Evolutionary conservation across 2,888 invertebrate species (phyloP).

Genomic region (Chymomyza procnemis): DNA sequence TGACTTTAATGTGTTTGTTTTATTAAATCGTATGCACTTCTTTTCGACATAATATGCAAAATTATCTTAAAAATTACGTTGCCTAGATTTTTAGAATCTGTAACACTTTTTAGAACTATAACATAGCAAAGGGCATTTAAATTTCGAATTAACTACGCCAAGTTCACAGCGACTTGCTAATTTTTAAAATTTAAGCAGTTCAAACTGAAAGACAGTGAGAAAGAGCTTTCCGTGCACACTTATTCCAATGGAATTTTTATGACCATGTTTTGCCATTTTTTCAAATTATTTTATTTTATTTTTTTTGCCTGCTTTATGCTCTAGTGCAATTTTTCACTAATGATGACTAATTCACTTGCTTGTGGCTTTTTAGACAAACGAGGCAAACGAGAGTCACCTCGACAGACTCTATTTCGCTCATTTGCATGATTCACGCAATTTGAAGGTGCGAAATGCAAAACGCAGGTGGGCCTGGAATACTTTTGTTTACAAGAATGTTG

Average conservation of each 20-base stretch:
- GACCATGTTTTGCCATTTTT: conserved; percentile 33
- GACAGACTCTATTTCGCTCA: conserved; percentile 16
- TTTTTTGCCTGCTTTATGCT: not conserved
- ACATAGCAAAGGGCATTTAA: conserved; percentile 17
- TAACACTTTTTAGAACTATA: too few relatives aligned
- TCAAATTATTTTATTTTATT: not conserved
- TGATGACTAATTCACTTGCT: conserved; percentile 63
- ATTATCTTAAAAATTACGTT: too few relatives aligned
- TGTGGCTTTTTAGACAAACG: conserved; percentile 26
- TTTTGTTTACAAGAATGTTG: not conserved
- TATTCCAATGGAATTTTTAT: conserved; percentile 62
- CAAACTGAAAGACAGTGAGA: not conserved
- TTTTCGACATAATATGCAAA: too few relatives aligned
- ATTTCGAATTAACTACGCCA: not conserved
- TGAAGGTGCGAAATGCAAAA: conserved; percentile 47
- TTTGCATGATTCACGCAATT: conserved; percentile 60
- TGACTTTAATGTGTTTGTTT: too few relatives aligned
- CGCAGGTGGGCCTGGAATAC: conserved; percentile 38
- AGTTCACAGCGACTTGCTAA: not conserved
- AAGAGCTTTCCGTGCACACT: conserved; percentile 36
- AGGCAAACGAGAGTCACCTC: not conserved
- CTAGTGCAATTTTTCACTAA: conserved; percentile 58
- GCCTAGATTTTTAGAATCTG: too few relatives aligned
- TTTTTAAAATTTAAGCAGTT: conserved; percentile 12
- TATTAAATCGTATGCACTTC: too few relatives aligned